A percentile compares a stretch with the other conserved stretches of the same genome.
Evolutionary conservation across 2,113 vertebrate genomes (phyloP).

Genomic region (Carlito syrichta): DNA sequence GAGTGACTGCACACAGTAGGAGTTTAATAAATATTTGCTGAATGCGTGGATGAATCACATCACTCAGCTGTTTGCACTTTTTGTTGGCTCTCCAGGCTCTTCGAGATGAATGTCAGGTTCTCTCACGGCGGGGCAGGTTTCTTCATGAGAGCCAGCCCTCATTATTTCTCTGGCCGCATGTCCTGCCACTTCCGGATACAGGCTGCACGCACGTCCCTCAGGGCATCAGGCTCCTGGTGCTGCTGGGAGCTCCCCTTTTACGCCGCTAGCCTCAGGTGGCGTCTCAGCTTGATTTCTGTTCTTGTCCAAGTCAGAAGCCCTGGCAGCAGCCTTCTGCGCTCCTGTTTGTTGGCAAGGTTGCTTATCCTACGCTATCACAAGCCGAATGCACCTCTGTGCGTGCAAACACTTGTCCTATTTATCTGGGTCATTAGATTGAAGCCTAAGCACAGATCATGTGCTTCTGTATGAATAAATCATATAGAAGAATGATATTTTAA

Average conservation of each 20-base stretch:
- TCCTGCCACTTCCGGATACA: background rate
- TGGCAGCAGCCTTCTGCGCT: background rate
- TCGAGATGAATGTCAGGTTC: background rate
- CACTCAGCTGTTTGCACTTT: background rate
- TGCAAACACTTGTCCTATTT: no score
- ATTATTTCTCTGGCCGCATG: background rate
- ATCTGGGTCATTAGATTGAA: no score
- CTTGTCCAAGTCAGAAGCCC: background rate
- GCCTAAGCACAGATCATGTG: no score
- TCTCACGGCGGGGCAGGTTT: background rate
- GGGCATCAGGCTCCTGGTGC: background rate
- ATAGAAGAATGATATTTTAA: background rate
- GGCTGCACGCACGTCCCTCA: background rate
- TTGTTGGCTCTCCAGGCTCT: background rate
- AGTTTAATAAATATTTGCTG: background rate
- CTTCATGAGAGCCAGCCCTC: background rate
- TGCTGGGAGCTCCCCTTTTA: background rate
- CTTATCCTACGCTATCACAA: background rate
- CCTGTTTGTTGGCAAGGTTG: no score
- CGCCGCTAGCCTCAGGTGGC: background rate
- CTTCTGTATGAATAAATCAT: background rate
- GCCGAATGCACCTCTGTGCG: no score
- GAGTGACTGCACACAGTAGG: background rate
- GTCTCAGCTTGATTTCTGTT: background rate
- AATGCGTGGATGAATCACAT: background rate